Conservation (phyloP, 2,113 vertebrate genomes). For the Cynoglossus semilaevis region DNA sequence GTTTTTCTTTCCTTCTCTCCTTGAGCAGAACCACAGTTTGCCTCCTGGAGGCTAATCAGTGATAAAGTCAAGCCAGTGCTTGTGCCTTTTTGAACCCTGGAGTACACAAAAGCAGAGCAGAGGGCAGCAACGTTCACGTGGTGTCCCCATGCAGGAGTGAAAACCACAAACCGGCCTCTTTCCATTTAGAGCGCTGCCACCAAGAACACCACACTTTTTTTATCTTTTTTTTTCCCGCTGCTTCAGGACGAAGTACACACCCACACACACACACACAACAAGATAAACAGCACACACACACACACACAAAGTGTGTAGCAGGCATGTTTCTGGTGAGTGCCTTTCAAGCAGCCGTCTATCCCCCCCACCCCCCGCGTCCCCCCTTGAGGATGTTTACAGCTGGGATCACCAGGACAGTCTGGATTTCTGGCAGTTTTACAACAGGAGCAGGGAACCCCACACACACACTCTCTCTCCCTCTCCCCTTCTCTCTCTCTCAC, state of each 20-base stretch:
- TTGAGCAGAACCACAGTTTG: conserved; percentile 9
- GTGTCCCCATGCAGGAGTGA: conserved; percentile 47
- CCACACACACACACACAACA: not conserved
- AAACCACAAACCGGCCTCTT: conserved; percentile 66
- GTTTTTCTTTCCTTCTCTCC: conserved; percentile 4
- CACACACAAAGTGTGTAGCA: conserved; percentile 10
- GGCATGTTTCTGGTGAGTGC: conserved; percentile 37
- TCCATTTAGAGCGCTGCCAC: conserved; percentile 67
- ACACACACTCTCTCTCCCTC: conserved; percentile 21
- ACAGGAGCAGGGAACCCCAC: conserved; percentile 54
- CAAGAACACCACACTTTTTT: conserved; percentile 15
- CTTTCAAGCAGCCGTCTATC: conserved; percentile 43
- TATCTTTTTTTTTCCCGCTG: conserved; percentile 7
- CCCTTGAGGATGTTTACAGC: conserved; percentile 69
- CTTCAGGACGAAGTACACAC: conserved; percentile 7
- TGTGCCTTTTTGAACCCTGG: conserved; percentile 8
- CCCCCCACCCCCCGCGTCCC: conserved; percentile 41
- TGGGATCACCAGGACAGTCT: conserved; percentile 66
- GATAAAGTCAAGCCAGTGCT: conserved; percentile 37
- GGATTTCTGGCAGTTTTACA: conserved; percentile 65
- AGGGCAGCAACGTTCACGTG: conserved; percentile 48
- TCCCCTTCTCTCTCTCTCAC: conserved; percentile 13
- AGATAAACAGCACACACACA: not conserved
- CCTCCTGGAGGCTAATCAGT: conserved; percentile 34
- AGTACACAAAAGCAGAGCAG: conserved; percentile 37